phyloP scores from a whole-genome alignment of 2,113 vertebrate genomes.

The Sylvilagus bachmani region DNA sequence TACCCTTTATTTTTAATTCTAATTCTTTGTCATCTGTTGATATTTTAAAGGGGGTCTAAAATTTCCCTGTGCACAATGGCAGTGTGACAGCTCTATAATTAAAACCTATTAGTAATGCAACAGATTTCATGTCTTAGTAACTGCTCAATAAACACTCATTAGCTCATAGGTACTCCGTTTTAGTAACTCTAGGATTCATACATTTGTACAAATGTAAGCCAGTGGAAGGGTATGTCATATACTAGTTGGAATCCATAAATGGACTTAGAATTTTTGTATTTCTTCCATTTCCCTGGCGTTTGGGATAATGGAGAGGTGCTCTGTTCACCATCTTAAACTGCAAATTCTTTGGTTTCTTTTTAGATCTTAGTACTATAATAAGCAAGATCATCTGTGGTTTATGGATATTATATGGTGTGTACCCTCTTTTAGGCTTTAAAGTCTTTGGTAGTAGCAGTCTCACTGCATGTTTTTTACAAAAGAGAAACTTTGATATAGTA shows the following conservation, averaged over 20 bases:
- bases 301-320: background rate
- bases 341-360: slow-evolving; percentile 43
- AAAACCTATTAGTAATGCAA: too few relatives aligned
- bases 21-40: too few relatives aligned
- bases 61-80: too few relatives aligned
- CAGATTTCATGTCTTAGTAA: too few relatives aligned
- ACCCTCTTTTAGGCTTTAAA: background rate
- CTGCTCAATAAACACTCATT: too few relatives aligned
- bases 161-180: too few relatives aligned
- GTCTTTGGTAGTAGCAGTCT: background rate
- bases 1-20: too few relatives aligned
- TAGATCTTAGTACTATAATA: background rate
- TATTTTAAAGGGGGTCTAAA: too few relatives aligned
- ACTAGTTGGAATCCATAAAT: background rate
- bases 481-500: background rate
- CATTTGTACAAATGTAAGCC: background rate
- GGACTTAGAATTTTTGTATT: too few relatives aligned
- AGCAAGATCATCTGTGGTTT: background rate
- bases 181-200: too few relatives aligned
- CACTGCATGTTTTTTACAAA: background rate
- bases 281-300: background rate
- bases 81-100: too few relatives aligned
- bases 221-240: background rate
- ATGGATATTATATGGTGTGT: background rate
- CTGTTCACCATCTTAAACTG: background rate